Evolutionary conservation across 2,797 vertebrate species (phyloP).

Genomic region (Lophius americanus): DNA sequence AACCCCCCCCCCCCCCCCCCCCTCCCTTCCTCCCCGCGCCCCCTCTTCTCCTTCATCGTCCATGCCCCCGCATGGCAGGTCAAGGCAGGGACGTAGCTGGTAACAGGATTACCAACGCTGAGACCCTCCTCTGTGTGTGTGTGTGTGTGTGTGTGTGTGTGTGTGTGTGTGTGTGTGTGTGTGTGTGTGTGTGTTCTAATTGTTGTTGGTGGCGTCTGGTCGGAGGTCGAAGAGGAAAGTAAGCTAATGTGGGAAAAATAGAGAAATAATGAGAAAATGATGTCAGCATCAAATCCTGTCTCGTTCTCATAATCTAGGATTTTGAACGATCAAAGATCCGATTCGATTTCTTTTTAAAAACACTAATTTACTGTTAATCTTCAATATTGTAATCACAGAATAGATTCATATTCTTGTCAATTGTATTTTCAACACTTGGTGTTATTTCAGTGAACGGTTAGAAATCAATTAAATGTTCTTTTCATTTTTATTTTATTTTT

Average conservation of each 20-base stretch:
- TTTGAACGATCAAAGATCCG: background rate
- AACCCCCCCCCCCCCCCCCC: slow-evolving; percentile 49
- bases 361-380: background rate
- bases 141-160: slow-evolving; percentile 15
- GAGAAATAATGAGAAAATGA: slow-evolving; percentile 3
- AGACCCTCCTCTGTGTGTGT: slow-evolving; percentile 42
- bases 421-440: background rate
- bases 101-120: slow-evolving; percentile 86
- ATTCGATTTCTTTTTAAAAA: background rate
- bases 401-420: background rate
- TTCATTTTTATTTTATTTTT: background rate
- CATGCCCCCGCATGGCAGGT: slow-evolving; percentile 31
- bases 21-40: slow-evolving; percentile 1
- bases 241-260: slow-evolving; percentile 29
- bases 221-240: slow-evolving; percentile 29
- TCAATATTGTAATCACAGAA: background rate
- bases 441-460: background rate
- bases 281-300: background rate
- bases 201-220: slow-evolving; percentile 51
- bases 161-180: slow-evolving; percentile 30
- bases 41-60: slow-evolving; percentile 4
- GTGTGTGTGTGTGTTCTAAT: slow-evolving; percentile 40
- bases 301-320: background rate
- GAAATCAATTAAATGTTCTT: background rate
- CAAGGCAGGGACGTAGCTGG: slow-evolving; percentile 80